Evolutionary conservation across 2,113 vertebrate genomes (phyloP), one percentile per base, ranked within the genome.

Genomic region (Melanotaenia duboulayi): DNA sequence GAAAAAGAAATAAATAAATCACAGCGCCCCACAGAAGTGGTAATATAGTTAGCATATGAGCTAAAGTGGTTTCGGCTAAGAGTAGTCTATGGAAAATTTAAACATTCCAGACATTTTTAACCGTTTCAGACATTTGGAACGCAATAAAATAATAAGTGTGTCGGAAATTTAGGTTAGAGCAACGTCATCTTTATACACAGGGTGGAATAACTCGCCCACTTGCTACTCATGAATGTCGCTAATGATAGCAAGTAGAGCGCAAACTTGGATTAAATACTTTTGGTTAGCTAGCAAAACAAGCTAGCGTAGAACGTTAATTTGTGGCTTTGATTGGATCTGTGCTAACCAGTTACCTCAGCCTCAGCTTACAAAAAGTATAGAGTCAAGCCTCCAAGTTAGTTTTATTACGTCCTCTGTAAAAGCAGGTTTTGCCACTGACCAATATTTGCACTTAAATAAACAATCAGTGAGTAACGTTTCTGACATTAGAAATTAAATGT

Each of bases 181-280:
- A 52, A 20, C 4, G 48, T 55, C 48, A 48, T n/a, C 39, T 65
- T 60, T 25, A 51, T 19, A 64, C 22, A 54, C 11, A 14, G 4
- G 46, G 9, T 0, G 17, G 9, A 56, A 60, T 2, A 68, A 65
- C 24, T 5, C 37, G 13, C 37, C 7, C 6, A 1, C 7, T 48
- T 24, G 55, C 66, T 13, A 8, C 28, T 52, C 1, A 42, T 8
- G 50, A 23, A 54, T 49, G 25, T 22, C 19, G 64, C 42, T 75
- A 80, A 71, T 60, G 75, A 68, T 80, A 78, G 68, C 81, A 44
- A 80, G 46, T 67, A 55, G 1, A 48, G 28, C 16, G 71, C 63
- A 84, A 88, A 90, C 76, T 83, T 87, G 66, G 51, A 63, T n/a
- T n/a, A 59, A 80, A 65, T 66, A 64, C 51, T 68, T 49, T 44